These are phyloP conservation scores for Frieseomelitta varia DNA, from an alignment of 1,140 invertebrate species.

Conservation along the genomic window DNA sequence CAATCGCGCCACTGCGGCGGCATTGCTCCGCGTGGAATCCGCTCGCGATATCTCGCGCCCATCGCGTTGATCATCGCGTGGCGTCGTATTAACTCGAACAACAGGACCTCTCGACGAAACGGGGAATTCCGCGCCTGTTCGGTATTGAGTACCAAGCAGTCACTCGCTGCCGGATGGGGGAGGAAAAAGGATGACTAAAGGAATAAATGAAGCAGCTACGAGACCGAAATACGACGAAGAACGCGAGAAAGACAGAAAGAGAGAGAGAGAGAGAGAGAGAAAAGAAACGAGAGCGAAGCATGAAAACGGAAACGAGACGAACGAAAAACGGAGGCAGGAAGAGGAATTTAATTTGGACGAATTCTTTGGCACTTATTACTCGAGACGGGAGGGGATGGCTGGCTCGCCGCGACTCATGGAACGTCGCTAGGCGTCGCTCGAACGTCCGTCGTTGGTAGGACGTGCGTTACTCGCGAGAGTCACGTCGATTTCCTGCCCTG, in stretches of 20 bases:
- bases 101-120: not conserved
- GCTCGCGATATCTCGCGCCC: slow-evolving; percentile 14
- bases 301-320: not conserved
- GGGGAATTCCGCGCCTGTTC: not conserved
- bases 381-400: slow-evolving; percentile 5
- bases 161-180: not conserved
- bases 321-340: slow-evolving; percentile 47
- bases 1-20: not conserved
- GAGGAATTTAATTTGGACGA: slow-evolving; percentile 75
- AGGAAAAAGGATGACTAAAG: not conserved
- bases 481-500: slow-evolving; percentile 17
- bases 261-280: no score
- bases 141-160: slow-evolving; percentile 20
- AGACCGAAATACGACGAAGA: not conserved
- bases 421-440: slow-evolving; percentile 60
- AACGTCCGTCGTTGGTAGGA: slow-evolving; percentile 53
- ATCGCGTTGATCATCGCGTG: not conserved
- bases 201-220: slow-evolving; percentile 8
- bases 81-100: slow-evolving; percentile 7
- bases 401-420: slow-evolving; percentile 23
- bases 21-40: slow-evolving; percentile 29
- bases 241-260: no score
- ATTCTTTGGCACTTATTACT: slow-evolving; percentile 76
- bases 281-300: not conserved
- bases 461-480: no score